Conservation (phyloP, 2,113 vertebrate genomes). For the Pygoscelis antarcticus region DNA sequence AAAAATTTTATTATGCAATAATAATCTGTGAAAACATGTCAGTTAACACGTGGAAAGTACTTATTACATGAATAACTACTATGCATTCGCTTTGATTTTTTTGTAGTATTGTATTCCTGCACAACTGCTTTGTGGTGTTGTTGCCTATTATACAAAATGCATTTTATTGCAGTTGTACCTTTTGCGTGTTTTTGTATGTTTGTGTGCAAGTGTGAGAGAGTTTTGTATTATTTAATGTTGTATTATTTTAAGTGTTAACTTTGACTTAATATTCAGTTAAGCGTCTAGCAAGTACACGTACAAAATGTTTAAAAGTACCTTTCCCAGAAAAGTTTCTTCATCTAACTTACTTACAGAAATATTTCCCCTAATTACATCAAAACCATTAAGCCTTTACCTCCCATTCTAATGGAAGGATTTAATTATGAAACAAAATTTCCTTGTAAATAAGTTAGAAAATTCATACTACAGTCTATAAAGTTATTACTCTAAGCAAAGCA, state of each 20-base stretch:
- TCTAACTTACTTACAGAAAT: not conserved
- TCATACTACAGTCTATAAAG: not conserved
- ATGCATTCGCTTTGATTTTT: not conserved
- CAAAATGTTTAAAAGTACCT: not conserved
- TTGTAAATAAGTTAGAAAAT: slow-evolving; percentile 29
- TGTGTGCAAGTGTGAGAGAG: not conserved
- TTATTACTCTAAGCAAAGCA: not conserved
- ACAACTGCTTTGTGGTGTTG: not conserved
- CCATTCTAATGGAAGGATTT: slow-evolving; percentile 23
- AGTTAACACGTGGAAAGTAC: not conserved
- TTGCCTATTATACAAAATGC: not conserved
- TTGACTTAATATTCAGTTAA: not conserved
- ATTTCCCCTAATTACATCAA: slow-evolving; percentile 7
- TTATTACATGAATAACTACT: not conserved
- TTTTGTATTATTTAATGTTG: not conserved
- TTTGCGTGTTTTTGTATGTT: not conserved
- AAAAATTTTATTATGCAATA: not conserved
- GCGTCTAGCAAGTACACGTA: not conserved
- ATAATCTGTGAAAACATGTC: not conserved
- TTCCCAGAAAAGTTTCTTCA: slow-evolving; percentile 23
- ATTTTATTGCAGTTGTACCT: not conserved
- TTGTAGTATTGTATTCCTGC: not conserved
- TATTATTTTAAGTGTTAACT: not conserved
- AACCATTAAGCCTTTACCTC: not conserved
- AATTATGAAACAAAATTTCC: slow-evolving; percentile 28